Evolutionary conservation across 1,140 invertebrate genomes (phyloP).

Genomic region (Galleria mellonella): DNA sequence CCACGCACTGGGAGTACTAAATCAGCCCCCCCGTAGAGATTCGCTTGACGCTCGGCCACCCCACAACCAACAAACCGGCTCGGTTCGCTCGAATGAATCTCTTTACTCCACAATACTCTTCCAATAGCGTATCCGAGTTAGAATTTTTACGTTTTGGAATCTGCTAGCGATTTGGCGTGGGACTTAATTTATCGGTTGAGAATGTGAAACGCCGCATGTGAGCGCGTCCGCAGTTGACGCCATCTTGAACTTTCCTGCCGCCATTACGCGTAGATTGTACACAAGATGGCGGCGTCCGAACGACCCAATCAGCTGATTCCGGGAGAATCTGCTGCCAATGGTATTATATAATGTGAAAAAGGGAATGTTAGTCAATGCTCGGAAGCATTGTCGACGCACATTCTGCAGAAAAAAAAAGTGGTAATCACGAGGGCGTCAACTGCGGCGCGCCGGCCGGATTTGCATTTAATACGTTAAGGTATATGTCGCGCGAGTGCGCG

Average conservation of each 20-base stretch:
- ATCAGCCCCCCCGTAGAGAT: neutral
- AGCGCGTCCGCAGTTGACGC: conserved; percentile 28
- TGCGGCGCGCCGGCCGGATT: conserved; percentile 23
- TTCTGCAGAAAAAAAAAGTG: conserved; percentile 45
- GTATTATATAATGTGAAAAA: conserved; percentile 36
- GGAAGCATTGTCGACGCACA: conserved; percentile 43
- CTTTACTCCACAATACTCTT: conserved; percentile 37
- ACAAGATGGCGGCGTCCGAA: conserved; percentile 44
- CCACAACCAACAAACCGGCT: neutral
- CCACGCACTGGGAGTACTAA: conserved; percentile 97
- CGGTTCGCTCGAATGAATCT: conserved; percentile 23
- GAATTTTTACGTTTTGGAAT: neutral
- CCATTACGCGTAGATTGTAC: conserved; percentile 23
- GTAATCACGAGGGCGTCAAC: conserved; percentile 11
- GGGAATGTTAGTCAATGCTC: conserved; percentile 47
- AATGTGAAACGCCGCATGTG: conserved; percentile 15
- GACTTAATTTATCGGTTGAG: conserved; percentile 28
- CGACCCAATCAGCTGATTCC: conserved; percentile 54
- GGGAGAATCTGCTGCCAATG: conserved; percentile 43
- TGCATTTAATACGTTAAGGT: conserved; percentile 62
- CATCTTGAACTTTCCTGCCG: conserved; percentile 20
- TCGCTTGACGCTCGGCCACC: neutral
- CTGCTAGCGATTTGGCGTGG: conserved; percentile 18
- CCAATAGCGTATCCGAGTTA: conserved; percentile 21
- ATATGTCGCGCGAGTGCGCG: conserved; percentile 38